A percentile compares a stretch with the other conserved stretches of the same genome.
Evolutionary conservation across 2,113 vertebrate species (phyloP).

Genomic region (Neogobius melanostomus): DNA sequence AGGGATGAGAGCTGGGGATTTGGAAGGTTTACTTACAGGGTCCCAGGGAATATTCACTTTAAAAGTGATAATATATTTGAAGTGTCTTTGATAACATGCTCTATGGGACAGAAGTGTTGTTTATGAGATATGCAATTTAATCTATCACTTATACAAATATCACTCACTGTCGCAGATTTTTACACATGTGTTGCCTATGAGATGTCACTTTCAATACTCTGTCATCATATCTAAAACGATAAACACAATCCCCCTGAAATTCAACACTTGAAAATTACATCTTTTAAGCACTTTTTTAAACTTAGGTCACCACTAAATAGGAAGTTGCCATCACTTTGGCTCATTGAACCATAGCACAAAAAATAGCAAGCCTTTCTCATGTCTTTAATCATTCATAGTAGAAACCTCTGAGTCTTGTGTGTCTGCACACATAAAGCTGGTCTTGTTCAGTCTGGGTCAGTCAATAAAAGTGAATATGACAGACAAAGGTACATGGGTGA

Average conservation of each 20-base stretch:
- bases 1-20: conserved; percentile 69
- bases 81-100: conserved; percentile 46
- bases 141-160: conserved; percentile 22
- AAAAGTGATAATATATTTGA: conserved; percentile 62
- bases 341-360: neutral
- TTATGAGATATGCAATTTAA: conserved; percentile 28
- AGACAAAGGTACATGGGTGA: conserved; percentile 50
- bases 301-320: too few relatives aligned
- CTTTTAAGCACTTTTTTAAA: too few relatives aligned
- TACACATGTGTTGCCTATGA: neutral
- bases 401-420: conserved; percentile 22
- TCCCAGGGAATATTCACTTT: conserved; percentile 60
- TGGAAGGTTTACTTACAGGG: conserved; percentile 66
- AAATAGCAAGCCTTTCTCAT: neutral
- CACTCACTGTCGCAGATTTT: conserved; percentile 1
- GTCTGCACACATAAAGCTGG: conserved; percentile 52
- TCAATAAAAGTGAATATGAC: conserved; percentile 52
- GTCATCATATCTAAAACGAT: neutral
- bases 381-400: conserved; percentile 34
- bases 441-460: conserved; percentile 52
- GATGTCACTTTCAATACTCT: neutral
- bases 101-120: conserved; percentile 47
- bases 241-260: neutral
- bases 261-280: neutral
- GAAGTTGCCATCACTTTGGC: too few relatives aligned